Base-by-base conservation (phyloP, 2,888 invertebrate genomes). In the Lissonota sp. region DNA sequence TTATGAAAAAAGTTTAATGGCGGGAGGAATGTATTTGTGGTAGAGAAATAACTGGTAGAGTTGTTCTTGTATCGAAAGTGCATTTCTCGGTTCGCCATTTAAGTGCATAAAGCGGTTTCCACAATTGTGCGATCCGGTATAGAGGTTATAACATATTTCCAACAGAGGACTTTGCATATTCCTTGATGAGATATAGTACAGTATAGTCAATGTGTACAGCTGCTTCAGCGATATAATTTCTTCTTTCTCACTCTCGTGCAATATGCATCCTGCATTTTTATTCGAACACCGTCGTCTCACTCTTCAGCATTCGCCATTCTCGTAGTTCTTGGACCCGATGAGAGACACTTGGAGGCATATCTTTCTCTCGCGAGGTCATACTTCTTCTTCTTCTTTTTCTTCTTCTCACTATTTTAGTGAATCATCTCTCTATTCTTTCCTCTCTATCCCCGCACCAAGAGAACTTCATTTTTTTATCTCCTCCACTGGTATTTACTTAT, bases 161-260 rank as follows among this genome's bases (percentile, higher is more conserved):
- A 70, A 73, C 67, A n/a, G 67, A 62, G 46, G 66, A 75, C 60
- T 66, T 83, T 73, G 66, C 80, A 80, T 83, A 86, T 85, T 86
- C 84, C 80, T 80, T 71, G 40, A 57, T 49, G 44, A 58, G 46
- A 55, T 55, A 64, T 71, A 39, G 39, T 71, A n/a, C n/a, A n/a
- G n/a, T n/a, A n/a, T n/a, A n/a, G n/a, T n/a, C n/a, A n/a, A n/a
- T n/a, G n/a, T n/a, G n/a, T n/a, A n/a, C n/a, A n/a, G n/a, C n/a
- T n/a, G n/a, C n/a, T n/a, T n/a, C n/a, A n/a, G n/a, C n/a, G n/a
- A n/a, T n/a, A n/a, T n/a, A n/a, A n/a, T n/a, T n/a, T n/a, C n/a
- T 51, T 14, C 46, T 69, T 42, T 51, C 58, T 58, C 55, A 53
- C 26, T 26, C 69, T 63, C 46, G 40, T 46, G 8, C 7, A 57